Base-by-base conservation (phyloP, 2,113 vertebrate species). In the Paracanthobrama guichenoti region DNA sequence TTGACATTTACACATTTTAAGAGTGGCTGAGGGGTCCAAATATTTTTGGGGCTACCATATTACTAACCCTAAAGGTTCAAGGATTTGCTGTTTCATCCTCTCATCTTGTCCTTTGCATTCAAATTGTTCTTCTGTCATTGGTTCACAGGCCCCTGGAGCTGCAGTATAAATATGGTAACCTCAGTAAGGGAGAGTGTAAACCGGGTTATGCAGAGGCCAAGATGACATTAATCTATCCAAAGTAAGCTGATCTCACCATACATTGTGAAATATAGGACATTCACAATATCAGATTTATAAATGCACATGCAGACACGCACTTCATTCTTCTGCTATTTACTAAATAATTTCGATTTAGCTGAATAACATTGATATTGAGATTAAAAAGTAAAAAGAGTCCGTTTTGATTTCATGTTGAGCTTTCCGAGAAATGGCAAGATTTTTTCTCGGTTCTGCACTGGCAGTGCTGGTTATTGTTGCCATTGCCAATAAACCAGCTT, bases 141-240 rank as follows among this genome's bases (percentile, higher is more conserved):
- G 60, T 67, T 59, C 77, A 6, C 88, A 97, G 97, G 90, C 94
- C 96, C 89, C 89, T 95, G 88, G 96, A 97, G 85, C 85, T 97
- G 85, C 93, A 93, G 85, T 95, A 93, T 82, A 97, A 95, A 88
- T 97, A 97, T 42, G 94, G 94, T 62, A 97, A 97, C 91, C 94
- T 96, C 88, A 96, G 96, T 72, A 96, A 97, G 57, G 96, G 96
- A 85, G 88, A 90, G 84, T 98, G 97, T 91, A 97, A 94, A 69
- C 96, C 95, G 11, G 96, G 96, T 79, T 97, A 94, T 84, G 91
- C 96, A n/a, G 95, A 96, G 69, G 95, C 96, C 22, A 93, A 97
- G 91, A 98, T 98, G 97, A 94, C 93, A 22, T 92, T 94, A 91
- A 96, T 97, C 92, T 97, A 96, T 86, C 97, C 97, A 92, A 96